Evolutionary conservation across 2,888 invertebrate genomes (phyloP), one percentile per base, ranked within the genome.

Genomic region (Acronicta leporina): DNA sequence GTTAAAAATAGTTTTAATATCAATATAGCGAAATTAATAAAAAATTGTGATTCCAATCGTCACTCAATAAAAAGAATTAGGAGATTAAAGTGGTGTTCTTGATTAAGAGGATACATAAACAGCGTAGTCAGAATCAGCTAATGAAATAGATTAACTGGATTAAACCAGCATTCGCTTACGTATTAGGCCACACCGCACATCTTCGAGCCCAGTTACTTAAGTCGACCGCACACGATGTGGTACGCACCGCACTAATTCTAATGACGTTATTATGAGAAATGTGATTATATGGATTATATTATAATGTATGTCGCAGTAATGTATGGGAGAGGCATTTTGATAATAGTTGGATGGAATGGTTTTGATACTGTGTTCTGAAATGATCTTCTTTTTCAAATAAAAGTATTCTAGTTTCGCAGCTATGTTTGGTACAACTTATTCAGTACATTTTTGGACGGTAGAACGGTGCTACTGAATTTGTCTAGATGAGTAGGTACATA

Each of bases 261-360:
- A 94, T 93, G 91, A 93, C 85, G 89, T 92, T 91, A 94, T 92
- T 94, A 94, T 93, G 88, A 89, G 89, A 91, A 88, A 92, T 91
- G 87, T 92, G 91, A 94, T 93, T 92, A 87, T 89, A 79, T 88
- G 91, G 91, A 91, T 91, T 90, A 92, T 88, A 92, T 87, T 89
- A 91, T 92, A 91, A 92, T 92, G 88, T 92, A 87, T 94, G 92
- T 88, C 87, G 83, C 82, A 72, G 89, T 94, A 92, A 94, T 92
- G 91, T 92, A 94, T 94, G 93, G 88, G 91, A 84, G 80, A 80
- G 76, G 82, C 83, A 84, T 85, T 87, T 84, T 74, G 77, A 86
- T 85, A 38, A 38, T 38, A 38, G n/a, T n/a, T n/a, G 38, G 38
- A 38, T n/a, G n/a, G n/a, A n/a, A 38, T 7, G n/a, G n/a, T 38